Evolutionary conservation across 2,888 invertebrate species (phyloP).

Genomic region (Nomada ferruginata): DNA sequence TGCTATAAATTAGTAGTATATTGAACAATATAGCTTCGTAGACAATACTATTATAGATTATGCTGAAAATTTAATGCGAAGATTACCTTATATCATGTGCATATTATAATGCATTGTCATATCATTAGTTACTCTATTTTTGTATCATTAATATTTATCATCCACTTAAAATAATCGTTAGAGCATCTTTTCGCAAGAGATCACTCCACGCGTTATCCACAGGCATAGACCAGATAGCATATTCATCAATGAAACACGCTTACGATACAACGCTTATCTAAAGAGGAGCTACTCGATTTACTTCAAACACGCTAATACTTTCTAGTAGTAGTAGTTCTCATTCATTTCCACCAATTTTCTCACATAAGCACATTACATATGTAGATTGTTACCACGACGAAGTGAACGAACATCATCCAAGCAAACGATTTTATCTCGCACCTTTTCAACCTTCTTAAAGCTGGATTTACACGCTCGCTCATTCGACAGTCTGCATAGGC

Average conservation of each 20-base stretch:
- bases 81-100: neutral
- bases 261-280: conserved; percentile 10
- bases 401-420: neutral
- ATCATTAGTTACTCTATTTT: neutral
- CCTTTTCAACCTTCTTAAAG: too few relatives aligned
- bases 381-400: neutral
- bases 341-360: conserved; percentile 2
- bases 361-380: neutral
- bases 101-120: neutral
- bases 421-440: neutral
- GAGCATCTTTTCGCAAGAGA: neutral
- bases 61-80: neutral
- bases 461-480: neutral
- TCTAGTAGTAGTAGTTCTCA: neutral
- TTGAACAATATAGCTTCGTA: too few relatives aligned
- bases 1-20: too few relatives aligned
- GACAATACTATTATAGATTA: neutral
- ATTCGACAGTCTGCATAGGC: neutral
- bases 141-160: neutral
- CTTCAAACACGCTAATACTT: conserved; percentile 25
- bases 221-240: neutral
- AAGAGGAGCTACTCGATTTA: conserved; percentile 4
- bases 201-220: neutral
- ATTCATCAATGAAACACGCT: conserved; percentile 15
- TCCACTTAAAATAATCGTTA: neutral